Base-by-base conservation (phyloP, 2,113 vertebrate genomes). In the Lota lota region DNA sequence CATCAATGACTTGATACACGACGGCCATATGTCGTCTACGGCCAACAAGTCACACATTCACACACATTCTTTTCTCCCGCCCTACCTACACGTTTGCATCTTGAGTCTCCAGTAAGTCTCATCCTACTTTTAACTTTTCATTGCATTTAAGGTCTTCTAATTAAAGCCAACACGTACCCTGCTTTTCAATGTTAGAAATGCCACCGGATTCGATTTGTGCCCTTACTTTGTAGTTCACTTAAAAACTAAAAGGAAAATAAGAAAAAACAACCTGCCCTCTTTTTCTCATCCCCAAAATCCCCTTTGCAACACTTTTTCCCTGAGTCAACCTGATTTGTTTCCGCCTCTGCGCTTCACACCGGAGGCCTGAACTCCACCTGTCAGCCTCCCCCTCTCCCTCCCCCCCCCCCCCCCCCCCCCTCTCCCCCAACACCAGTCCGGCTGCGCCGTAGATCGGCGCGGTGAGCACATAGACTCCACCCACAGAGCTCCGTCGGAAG, bases 261-360 rank as follows among this genome's bases (percentile, higher is more conserved):
- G 12, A 81, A 47, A 20, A 20, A 47, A 47, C 8, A 47, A 47
- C 16, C 63, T 69, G 64, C 54, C n/a, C 15, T 72, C 66, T 78
- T 78, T 63, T 66, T 20, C 70, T 75, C 63, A 47, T 66, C 72
- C 72, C 71, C 62, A 66, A 90, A 87, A 85, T 85, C 82, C 81
- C 51, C 40, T 66, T 51, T 58, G 76, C 70, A 74, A 64, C 73
- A 61, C 56, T 86, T 47, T 85, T 83, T 78, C 66, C 83, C 85
- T 84, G 83, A 90, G 81, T 88, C 81, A 88, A 88, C 80, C 72
- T 56, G 78, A 85, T 88, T 88, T 86, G 77, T 84, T 86, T 86
- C 79, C 82, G 74, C 68, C 71, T 68, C 68, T 74, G 51, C 1
- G 50, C 69, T 78, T 80, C 73, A 75, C 77, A 75, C 73, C n/a